These are phyloP conservation scores for Mechanitis mazaeus DNA, from an alignment of 2,888 invertebrate species.

Conservation along the genomic window DNA sequence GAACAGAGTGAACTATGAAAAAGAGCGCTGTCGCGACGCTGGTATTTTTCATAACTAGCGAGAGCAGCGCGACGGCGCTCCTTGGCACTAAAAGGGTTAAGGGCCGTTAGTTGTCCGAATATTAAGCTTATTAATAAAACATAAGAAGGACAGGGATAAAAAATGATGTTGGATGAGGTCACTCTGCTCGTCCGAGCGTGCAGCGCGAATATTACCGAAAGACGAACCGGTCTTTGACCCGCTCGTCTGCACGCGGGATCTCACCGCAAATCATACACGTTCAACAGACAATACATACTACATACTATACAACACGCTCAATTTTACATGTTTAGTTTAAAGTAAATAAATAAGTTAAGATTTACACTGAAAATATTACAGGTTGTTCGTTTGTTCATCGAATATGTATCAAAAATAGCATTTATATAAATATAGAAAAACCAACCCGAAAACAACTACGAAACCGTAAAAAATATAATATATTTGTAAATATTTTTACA, in stretches of 20 bases:
- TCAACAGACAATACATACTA: conserved; percentile 27
- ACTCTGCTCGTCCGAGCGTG: conserved; percentile 48
- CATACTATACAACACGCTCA: background rate
- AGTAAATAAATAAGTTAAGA: background rate
- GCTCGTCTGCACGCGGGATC: conserved; percentile 48
- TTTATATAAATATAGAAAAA: too few species aligned
- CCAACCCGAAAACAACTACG: too few species aligned
- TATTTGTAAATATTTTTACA: too few species aligned
- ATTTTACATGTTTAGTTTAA: background rate
- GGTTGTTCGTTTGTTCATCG: too few species aligned
- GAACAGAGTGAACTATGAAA: too few species aligned
- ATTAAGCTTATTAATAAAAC: conserved; percentile 11
- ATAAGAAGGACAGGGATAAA: conserved; percentile 10
- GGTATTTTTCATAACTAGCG: too few species aligned
- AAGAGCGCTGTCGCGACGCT: too few species aligned
- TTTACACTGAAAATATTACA: too few species aligned
- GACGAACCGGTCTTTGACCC: conserved; percentile 72
- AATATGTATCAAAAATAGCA: too few species aligned
- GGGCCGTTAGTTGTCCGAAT: background rate
- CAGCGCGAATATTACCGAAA: conserved; percentile 62
- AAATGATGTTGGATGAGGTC: conserved; percentile 54
- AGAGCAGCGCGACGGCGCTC: too few species aligned
- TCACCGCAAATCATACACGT: conserved; percentile 54
- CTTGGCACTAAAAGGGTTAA: too few species aligned
- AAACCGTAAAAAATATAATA: too few species aligned